Evolutionary conservation across 2,888 invertebrate genomes (phyloP).

Genomic region (Patella ulyssiponensis): DNA sequence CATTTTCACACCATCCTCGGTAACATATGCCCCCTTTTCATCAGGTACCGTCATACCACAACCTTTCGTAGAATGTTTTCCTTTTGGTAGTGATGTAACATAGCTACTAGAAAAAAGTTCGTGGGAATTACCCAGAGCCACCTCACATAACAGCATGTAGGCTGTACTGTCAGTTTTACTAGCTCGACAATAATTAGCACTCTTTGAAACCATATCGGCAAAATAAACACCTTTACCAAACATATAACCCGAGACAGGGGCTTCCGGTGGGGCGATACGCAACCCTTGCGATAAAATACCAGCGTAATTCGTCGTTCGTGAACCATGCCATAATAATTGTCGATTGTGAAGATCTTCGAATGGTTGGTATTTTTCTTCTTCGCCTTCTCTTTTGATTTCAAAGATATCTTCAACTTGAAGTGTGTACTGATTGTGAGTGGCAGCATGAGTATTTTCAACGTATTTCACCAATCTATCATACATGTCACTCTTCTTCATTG

Average conservation of each 20-base stretch:
- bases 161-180: slow-evolving; percentile 82
- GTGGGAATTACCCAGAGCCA: slow-evolving; percentile 90
- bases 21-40: slow-evolving; percentile 76
- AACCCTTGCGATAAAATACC: slow-evolving; percentile 90
- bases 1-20: slow-evolving; percentile 77
- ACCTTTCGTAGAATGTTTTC: slow-evolving; percentile 87
- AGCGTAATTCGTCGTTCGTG: slow-evolving; percentile 92
- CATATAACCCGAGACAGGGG: slow-evolving; percentile 88
- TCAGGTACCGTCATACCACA: slow-evolving; percentile 88
- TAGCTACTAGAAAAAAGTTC: slow-evolving; percentile 82
- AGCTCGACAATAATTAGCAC: slow-evolving; percentile 95
- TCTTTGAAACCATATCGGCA: slow-evolving; percentile 99
- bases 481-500: slow-evolving; percentile 80
- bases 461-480: slow-evolving; percentile 84
- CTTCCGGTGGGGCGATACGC: slow-evolving; percentile 98
- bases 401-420: slow-evolving; percentile 79
- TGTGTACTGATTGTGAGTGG: slow-evolving; percentile 85
- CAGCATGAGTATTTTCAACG: slow-evolving; percentile 91
- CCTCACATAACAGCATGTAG: slow-evolving; percentile 91
- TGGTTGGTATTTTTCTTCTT: slow-evolving; percentile 82
- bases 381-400: slow-evolving; percentile 72
- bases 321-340: slow-evolving; percentile 96
- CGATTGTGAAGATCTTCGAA: slow-evolving; percentile 88
- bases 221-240: slow-evolving; percentile 98
- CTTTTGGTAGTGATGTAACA: slow-evolving; percentile 84